Evolutionary conservation across 2,888 invertebrate species (phyloP).

Genomic region (Glyphotaelius pellucidus): DNA sequence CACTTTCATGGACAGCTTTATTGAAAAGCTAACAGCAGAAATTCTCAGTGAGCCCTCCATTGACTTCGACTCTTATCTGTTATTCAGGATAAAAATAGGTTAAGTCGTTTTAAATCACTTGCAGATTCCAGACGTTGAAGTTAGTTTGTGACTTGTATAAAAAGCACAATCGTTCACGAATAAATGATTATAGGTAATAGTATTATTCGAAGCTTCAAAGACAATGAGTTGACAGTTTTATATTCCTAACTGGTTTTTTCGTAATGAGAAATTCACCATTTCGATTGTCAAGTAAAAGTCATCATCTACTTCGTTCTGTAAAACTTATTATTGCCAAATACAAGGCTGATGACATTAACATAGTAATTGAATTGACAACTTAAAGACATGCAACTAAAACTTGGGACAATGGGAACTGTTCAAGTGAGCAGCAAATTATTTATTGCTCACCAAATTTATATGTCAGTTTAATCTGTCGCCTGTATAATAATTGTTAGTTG

Average conservation of each 20-base stretch:
- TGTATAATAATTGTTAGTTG: not conserved
- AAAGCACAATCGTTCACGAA: conserved; percentile 14
- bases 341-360: not conserved
- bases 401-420: not conserved
- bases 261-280: not conserved
- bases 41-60: not conserved
- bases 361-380: too few species aligned
- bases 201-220: not conserved
- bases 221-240: not conserved
- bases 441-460: too few species aligned
- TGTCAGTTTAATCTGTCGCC: not conserved
- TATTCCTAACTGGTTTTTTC: not conserved
- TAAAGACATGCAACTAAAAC: too few species aligned
- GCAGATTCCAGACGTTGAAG: not conserved
- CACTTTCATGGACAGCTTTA: not conserved
- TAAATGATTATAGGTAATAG: conserved; percentile 20
- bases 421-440: too few species aligned
- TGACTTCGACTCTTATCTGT: not conserved
- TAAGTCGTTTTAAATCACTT: conserved; percentile 15
- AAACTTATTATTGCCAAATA: not conserved
- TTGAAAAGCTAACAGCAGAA: not conserved
- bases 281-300: not conserved
- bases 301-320: not conserved
- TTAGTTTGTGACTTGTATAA: conserved; percentile 36
- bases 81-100: not conserved